These are phyloP conservation scores for Hexactinellida sp. DNA, from an alignment of 37 sponge, comb jelly and placozoan genomes.

Conservation along the genomic window DNA sequence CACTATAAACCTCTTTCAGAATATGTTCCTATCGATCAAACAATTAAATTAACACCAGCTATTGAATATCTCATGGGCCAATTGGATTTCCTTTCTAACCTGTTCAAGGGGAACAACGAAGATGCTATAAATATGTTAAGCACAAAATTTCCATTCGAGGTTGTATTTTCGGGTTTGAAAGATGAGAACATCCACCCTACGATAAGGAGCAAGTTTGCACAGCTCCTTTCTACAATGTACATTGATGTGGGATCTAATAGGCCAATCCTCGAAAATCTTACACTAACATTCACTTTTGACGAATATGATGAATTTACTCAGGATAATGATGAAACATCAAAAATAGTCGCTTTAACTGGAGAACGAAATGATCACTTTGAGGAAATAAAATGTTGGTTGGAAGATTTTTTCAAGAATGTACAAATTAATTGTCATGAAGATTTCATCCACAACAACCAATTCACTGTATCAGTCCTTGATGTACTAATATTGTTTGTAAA, in stretches of 20 bases:
- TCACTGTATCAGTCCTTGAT: not conserved
- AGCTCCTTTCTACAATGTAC: conserved; percentile 11
- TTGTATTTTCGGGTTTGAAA: not conserved
- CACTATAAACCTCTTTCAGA: not conserved
- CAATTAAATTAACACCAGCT: too few species aligned
- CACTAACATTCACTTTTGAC: conserved; percentile 28
- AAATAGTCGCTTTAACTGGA: conserved; percentile 45
- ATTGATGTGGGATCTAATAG: conserved; percentile 46
- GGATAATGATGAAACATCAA: not conserved
- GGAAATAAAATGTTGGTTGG: conserved; percentile 28
- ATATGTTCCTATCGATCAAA: not conserved
- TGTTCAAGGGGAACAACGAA: not conserved
- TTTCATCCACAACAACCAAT: not conserved
- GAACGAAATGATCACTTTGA: conserved; percentile 27
- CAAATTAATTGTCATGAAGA: not conserved
- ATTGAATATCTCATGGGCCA: not conserved
- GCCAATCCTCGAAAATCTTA: conserved; percentile 32
- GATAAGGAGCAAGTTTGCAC: not conserved
- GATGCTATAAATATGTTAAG: not conserved
- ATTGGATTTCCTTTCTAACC: not conserved
- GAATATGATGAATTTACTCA: not conserved
- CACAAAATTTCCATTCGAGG: not conserved
- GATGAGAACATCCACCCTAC: not conserved
- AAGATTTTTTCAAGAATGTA: not conserved
- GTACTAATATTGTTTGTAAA: not conserved